A percentile compares a stretch with the other conserved stretches of the same genome.
Conservation (phyloP, 2,888 invertebrate genomes). For the Chromoteleia sp. region DNA sequence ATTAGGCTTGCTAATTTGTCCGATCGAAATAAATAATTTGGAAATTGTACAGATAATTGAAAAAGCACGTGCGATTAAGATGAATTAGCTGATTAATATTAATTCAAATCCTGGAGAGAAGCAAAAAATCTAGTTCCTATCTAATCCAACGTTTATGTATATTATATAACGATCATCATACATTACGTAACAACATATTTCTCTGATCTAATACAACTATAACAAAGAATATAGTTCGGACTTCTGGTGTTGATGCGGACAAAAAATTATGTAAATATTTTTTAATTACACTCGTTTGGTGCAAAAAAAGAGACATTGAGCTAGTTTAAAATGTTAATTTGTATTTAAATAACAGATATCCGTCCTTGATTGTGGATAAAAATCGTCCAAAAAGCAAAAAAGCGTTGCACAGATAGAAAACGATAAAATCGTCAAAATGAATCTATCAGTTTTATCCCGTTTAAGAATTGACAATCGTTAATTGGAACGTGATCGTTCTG, state of each 20-base stretch:
- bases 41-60: neutral
- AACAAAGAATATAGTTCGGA: no score
- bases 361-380: slow-evolving; percentile 25
- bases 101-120: neutral
- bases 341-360: neutral
- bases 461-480: slow-evolving; percentile 1
- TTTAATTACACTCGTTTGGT: no score
- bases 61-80: slow-evolving; percentile 10
- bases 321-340: slow-evolving; percentile 7
- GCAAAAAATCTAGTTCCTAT: neutral
- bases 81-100: slow-evolving; percentile 25
- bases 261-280: no score
- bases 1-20: slow-evolving; percentile 35
- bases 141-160: neutral
- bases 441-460: slow-evolving; percentile 12
- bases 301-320: slow-evolving; percentile 23
- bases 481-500: slow-evolving; percentile 4
- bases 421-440: slow-evolving; percentile 17
- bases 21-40: slow-evolving; percentile 30
- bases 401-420: slow-evolving; percentile 9
- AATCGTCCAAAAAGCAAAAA: slow-evolving; percentile 1
- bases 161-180: neutral
- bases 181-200: neutral
- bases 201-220: neutral
- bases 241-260: no score